A percentile compares a stretch with the other conserved stretches of the same genome.
Evolutionary conservation across 1,140 invertebrate genomes (phyloP).

Genomic region (Drosophila sproati): DNA sequence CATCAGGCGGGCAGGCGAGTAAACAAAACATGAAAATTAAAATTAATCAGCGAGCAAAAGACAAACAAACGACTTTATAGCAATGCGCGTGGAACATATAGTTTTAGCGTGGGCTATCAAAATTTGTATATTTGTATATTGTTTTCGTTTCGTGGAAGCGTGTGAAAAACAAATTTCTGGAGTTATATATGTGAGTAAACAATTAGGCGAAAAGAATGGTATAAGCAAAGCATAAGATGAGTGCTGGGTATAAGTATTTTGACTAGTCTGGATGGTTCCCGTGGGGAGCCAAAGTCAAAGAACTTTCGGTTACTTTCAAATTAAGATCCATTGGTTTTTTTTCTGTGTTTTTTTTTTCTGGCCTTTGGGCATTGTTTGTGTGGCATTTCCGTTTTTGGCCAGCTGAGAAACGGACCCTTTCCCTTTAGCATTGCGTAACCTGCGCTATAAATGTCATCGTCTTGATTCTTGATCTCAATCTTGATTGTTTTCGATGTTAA

Average conservation of each 20-base stretch:
- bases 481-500: conserved; percentile 33
- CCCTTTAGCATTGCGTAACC: conserved; percentile 63
- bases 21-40: conserved; percentile 50
- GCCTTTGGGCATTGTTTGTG: conserved; percentile 36
- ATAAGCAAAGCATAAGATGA: conserved; percentile 3
- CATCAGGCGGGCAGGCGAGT: conserved; percentile 41
- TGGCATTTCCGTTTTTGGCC: conserved; percentile 64
- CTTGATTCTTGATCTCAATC: conserved; percentile 11
- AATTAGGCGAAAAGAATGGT: conserved; percentile 59
- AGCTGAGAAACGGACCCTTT: conserved; percentile 30
- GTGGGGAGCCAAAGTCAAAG: conserved; percentile 59
- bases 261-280: conserved; percentile 32
- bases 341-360: too few relatives aligned
- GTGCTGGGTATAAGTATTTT: conserved; percentile 22
- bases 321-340: conserved; percentile 26
- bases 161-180: conserved; percentile 58
- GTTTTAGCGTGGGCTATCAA: conserved; percentile 18
- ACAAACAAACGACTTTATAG: conserved; percentile 44
- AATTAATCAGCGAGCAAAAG: conserved; percentile 46
- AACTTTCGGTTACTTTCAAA: conserved; percentile 76
- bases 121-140: conserved; percentile 1
- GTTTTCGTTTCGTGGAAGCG: conserved; percentile 33
- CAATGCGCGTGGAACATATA: conserved; percentile 31
- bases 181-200: conserved; percentile 45
- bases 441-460: conserved; percentile 52